A percentile compares a stretch with the other conserved stretches of the same genome.
phyloP scores from a whole-genome alignment of 2,113 vertebrate species.

The Gymnobelideus leadbeateri region DNA sequence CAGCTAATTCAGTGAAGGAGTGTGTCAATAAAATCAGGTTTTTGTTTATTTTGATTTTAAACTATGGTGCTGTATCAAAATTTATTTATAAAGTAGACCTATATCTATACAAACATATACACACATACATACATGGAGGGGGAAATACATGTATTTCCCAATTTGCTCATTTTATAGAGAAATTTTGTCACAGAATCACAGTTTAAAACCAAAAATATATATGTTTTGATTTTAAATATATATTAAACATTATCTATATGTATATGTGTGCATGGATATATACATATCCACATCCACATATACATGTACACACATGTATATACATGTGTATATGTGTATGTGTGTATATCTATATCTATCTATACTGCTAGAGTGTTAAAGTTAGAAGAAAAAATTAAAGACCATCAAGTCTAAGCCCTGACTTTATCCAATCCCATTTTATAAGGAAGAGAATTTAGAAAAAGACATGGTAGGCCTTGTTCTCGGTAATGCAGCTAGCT shows the following conservation, averaged over 20 bases:
- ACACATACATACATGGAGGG: background rate
- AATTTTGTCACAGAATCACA: background rate
- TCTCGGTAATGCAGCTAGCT: too few relatives aligned
- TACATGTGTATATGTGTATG: too few relatives aligned
- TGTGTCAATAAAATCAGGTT: background rate
- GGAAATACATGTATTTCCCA: background rate
- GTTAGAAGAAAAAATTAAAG: too few relatives aligned
- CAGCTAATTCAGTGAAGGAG: background rate
- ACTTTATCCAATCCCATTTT: too few relatives aligned
- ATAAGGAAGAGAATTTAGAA: too few relatives aligned
- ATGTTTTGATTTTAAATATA: background rate
- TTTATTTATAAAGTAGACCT: background rate
- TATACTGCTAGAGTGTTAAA: too few relatives aligned
- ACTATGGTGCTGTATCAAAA: background rate
- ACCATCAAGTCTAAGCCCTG: too few relatives aligned
- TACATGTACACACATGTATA: too few relatives aligned
- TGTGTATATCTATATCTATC: too few relatives aligned
- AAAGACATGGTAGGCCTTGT: too few relatives aligned
- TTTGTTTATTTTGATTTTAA: background rate
- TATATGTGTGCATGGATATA: rapidly evolving
- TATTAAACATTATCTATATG: background rate
- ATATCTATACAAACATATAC: background rate
- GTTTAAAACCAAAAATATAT: background rate
- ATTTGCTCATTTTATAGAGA: background rate
- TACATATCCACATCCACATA: too few relatives aligned